A percentile compares a stretch with the other conserved stretches of the same genome.
Evolutionary conservation across 2,888 invertebrate genomes (phyloP).

Genomic region (Caradrina kadenii): DNA sequence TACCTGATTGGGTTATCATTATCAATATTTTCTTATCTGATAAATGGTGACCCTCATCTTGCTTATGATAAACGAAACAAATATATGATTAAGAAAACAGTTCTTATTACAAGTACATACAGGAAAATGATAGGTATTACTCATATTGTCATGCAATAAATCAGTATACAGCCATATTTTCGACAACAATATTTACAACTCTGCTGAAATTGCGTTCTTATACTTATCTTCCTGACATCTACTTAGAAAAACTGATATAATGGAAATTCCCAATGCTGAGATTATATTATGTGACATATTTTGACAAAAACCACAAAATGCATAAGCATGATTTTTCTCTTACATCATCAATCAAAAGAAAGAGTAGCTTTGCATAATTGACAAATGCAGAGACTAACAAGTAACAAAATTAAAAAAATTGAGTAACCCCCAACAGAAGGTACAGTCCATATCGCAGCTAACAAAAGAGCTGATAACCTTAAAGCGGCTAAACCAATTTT

Average conservation of each 20-base stretch:
- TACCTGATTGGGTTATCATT: constrained; percentile 41
- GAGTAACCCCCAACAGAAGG: too few species aligned
- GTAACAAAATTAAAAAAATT: too few species aligned
- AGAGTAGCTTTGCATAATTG: too few species aligned
- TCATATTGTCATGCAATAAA: constrained; percentile 14
- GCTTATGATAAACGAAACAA: constrained; percentile 43
- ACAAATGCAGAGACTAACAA: background rate
- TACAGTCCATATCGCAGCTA: too few species aligned
- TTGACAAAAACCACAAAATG: background rate
- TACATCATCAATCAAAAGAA: background rate
- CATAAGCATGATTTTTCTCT: background rate
- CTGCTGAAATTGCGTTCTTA: background rate
- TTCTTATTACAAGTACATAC: constrained; percentile 7
- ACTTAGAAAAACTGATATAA: background rate
- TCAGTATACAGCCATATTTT: constrained; percentile 19
- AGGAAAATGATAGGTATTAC: constrained; percentile 19
- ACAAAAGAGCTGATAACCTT: too few species aligned
- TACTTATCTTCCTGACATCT: constrained; percentile 20
- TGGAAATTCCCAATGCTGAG: constrained; percentile 13
- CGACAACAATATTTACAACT: constrained; percentile 11
- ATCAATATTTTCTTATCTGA: constrained; percentile 49
- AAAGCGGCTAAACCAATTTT: too few species aligned
- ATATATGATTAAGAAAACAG: constrained; percentile 31
- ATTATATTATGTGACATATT: constrained; percentile 12
- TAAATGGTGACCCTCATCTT: constrained; percentile 53